Base-by-base conservation (phyloP, 2,888 invertebrate genomes). In the Caenorhabditis becei region DNA sequence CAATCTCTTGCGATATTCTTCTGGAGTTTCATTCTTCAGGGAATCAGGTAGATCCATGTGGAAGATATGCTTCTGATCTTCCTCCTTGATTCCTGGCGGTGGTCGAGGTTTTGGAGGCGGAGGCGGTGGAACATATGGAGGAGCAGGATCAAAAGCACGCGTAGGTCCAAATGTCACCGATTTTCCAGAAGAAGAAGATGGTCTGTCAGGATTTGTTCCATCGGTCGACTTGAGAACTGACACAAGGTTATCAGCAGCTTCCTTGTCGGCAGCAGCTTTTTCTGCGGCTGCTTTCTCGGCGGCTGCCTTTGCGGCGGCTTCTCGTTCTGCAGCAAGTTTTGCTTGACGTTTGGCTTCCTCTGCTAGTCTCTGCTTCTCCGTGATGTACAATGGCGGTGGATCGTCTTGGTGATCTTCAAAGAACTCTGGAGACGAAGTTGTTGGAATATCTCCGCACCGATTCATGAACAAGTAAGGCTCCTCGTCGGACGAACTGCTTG, bases 151-250 rank as follows among this genome's bases (percentile, higher is more conserved):
- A 18, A 41, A 20, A 1, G 37, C 10, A 44, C 2, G 24, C 8
- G 41, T 59, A 16, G 59, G 59, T 8, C 59, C 59, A 44, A 59
- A 59, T 7, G 59, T 59, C 4, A 59, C 59, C 2, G 59, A 41
- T n/a, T 59, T 59, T 41, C 58, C 56, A 41, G 11, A 2, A 14
- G 18, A 18, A 20, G 10, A 1, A 2, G 28, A 11, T 5, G n/a
- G n/a, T 56, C 32, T 24, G 14, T 16, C 24, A 56, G 1, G 2
- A 28, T 56, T 16, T 32, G 18, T 18, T 47, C 20, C 47, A 3
- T 47, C 47, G n/a, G 18, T 18, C 4, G 54, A 2, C n/a, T 26
- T 28, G 7, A 28, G 28, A 16, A 28, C 54, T 2, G 54, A 54
- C n/a, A n/a, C n/a, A n/a, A n/a, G n/a, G n/a, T 47, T 20, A 3